Percentiles rank a stretch among this genome's conserved stretches.
Evolutionary conservation across 2,113 vertebrate species (phyloP).

Genomic region (Nannobrachium achirus): DNA sequence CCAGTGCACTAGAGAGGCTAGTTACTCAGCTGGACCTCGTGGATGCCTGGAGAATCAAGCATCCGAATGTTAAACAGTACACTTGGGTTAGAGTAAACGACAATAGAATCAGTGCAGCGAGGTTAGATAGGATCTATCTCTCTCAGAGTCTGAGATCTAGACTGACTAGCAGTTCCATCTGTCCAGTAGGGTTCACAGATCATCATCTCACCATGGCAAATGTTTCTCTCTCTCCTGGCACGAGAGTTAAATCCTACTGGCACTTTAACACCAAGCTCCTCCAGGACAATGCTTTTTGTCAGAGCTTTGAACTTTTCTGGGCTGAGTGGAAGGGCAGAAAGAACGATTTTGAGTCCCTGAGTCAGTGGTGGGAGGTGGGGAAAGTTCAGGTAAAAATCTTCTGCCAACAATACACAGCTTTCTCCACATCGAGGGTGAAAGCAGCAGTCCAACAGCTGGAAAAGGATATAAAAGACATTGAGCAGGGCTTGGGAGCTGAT

Average conservation of each 20-base stretch:
- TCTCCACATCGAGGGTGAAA: background rate
- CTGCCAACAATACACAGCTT: background rate
- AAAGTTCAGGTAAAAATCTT: background rate
- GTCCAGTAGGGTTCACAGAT: background rate
- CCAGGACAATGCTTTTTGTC: background rate
- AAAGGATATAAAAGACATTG: too few species aligned
- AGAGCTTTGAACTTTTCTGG: background rate
- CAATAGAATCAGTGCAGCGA: background rate
- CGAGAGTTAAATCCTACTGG: background rate
- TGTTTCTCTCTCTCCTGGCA: background rate
- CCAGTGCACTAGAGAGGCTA: too few species aligned
- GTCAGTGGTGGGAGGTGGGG: conserved; percentile 15
- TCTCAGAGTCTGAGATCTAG: background rate
- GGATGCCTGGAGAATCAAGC: background rate
- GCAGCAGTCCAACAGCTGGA: too few species aligned
- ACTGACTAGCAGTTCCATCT: background rate
- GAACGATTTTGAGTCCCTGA: background rate
- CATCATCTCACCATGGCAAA: background rate
- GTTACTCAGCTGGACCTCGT: too few species aligned
- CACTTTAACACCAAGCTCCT: background rate
- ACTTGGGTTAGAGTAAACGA: background rate
- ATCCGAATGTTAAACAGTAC: background rate
- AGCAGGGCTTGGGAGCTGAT: too few species aligned
- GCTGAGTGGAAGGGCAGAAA: background rate
- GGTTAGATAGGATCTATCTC: background rate